Evolutionary conservation across 2,113 vertebrate genomes (phyloP).

Genomic region (Pseudolaguvia tuberculata): DNA sequence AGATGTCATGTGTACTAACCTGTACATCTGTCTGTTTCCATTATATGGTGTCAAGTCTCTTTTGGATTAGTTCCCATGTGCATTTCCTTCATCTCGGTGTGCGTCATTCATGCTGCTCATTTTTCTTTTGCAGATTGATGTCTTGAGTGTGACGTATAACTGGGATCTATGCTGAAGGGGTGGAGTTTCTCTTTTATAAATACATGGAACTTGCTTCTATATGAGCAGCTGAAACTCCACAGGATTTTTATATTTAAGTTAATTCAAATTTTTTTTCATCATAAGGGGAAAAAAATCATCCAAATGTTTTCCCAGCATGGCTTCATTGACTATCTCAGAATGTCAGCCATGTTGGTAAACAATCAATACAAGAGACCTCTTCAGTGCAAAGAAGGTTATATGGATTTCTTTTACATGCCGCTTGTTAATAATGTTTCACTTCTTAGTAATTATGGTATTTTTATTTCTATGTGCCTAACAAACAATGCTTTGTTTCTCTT

Average conservation of each 20-base stretch:
- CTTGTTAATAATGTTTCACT: conserved; percentile 38
- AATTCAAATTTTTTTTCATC: conserved; percentile 39
- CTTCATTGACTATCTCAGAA: conserved; percentile 48
- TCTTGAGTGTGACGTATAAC: conserved; percentile 86
- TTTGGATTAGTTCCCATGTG: conserved; percentile 11
- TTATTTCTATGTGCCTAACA: conserved; percentile 46
- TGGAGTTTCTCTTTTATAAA: conserved; percentile 76
- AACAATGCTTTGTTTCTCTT: conserved; percentile 29
- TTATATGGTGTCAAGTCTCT: background rate
- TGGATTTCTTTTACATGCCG: conserved; percentile 16
- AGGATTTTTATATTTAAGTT: conserved; percentile 54
- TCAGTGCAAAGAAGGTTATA: background rate
- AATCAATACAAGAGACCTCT: conserved; percentile 45
- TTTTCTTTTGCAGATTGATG: conserved; percentile 94
- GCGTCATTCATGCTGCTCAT: conserved; percentile 71
- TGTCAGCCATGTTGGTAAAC: conserved; percentile 62
- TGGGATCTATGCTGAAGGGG: conserved; percentile 86
- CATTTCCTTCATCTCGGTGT: conserved; percentile 55
- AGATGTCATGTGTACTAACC: background rate
- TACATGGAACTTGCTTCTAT: conserved; percentile 62
- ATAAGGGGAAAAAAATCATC: conserved; percentile 46
- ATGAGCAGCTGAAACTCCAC: conserved; percentile 59
- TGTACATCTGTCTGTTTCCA: background rate
- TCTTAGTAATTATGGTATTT: conserved; percentile 16
- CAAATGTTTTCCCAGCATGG: conserved; percentile 35